phyloP scores from a whole-genome alignment of 1,140 invertebrate genomes.

The Trachymyrmex cornetzi region DNA sequence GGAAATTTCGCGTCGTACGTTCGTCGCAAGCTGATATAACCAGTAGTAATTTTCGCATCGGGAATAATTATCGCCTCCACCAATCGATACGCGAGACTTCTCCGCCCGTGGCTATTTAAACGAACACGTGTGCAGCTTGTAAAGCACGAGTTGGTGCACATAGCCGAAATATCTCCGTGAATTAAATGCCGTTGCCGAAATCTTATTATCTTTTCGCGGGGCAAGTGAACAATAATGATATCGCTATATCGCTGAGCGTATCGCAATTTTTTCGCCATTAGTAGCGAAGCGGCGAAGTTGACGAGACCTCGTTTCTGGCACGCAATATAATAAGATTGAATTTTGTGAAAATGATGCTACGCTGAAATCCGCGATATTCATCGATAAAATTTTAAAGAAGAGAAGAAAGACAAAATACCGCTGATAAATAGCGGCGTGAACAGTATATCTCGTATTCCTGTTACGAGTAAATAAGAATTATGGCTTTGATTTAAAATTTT shows the following conservation, averaged over 20 bases:
- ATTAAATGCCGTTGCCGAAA: conserved; percentile 13
- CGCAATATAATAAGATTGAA: conserved; percentile 10
- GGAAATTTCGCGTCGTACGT: conserved; percentile 1
- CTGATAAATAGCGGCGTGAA: conserved; percentile 33
- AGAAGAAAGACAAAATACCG: neutral
- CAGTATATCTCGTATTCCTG: conserved; percentile 24
- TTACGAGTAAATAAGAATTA: conserved; percentile 21
- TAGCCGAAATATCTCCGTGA: neutral
- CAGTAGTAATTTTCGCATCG: conserved; percentile 41
- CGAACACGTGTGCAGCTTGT: neutral
- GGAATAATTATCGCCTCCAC: conserved; percentile 28
- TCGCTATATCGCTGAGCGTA: neutral
- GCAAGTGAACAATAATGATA: conserved; percentile 8
- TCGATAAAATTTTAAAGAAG: conserved; percentile 14
- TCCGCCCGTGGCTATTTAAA: conserved; percentile 37
- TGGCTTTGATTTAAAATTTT: conserved; percentile 30
- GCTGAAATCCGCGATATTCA: conserved; percentile 21
- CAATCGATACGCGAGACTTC: conserved; percentile 25
- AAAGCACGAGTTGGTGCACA: neutral
- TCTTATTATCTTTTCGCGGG: neutral
- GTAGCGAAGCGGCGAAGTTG: neutral
- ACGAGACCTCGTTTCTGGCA: neutral
- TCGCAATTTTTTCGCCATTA: conserved; percentile 16
- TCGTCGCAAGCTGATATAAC: conserved; percentile 29
- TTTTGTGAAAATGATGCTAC: conserved; percentile 8